Percentiles rank a stretch among this genome's conserved stretches.
These are phyloP conservation scores for Microcebus griseorufus DNA, from an alignment of 2,113 vertebrate species.

Conservation along the genomic window DNA sequence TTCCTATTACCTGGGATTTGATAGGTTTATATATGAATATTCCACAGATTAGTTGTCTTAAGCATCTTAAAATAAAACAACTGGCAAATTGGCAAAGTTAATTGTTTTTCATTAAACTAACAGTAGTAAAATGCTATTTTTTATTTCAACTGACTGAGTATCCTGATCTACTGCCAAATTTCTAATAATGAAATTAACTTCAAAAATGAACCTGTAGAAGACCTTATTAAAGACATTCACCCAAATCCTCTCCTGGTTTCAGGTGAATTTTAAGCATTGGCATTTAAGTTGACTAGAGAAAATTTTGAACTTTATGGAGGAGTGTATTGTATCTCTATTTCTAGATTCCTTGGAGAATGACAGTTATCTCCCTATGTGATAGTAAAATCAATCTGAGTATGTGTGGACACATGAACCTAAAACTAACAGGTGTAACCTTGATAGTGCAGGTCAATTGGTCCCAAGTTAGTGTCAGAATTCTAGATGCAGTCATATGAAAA, in stretches of 20 bases:
- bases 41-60: not conserved
- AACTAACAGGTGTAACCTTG: not conserved
- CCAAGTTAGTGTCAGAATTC: not conserved
- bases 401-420: not conserved
- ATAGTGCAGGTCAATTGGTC: not conserved
- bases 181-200: not conserved
- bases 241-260: not conserved
- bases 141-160: not conserved
- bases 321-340: not conserved
- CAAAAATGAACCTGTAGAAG: not conserved
- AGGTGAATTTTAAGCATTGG: not conserved
- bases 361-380: not conserved
- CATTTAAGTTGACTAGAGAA: not conserved
- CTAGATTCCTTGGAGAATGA: not conserved
- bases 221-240: not conserved
- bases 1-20: not conserved
- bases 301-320: not conserved
- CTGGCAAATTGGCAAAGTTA: not conserved
- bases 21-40: not conserved
- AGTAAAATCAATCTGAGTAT: not conserved
- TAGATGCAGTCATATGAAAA: not conserved
- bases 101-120: not conserved
- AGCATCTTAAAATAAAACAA: not conserved
- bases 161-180: not conserved
- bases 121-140: not conserved